Percentiles rank a stretch among this genome's conserved stretches.
These are phyloP conservation scores for Heliconius charithonia DNA, from an alignment of 2,888 invertebrate genomes.

Conservation along the genomic window DNA sequence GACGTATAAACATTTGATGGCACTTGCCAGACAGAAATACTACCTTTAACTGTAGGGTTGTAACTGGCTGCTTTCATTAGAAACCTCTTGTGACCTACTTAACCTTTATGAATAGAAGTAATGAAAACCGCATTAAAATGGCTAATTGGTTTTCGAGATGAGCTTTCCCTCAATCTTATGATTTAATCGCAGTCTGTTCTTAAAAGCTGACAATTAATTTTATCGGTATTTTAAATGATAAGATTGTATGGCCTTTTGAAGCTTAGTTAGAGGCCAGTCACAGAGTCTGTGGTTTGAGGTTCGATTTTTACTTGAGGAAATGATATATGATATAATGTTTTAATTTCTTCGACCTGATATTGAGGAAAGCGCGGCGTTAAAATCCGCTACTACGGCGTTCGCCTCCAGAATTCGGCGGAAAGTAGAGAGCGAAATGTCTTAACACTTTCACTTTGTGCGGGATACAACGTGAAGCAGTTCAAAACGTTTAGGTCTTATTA, in stretches of 20 bases:
- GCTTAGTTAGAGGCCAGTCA: not conserved
- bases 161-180: conserved; percentile 42
- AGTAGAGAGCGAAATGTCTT: no score
- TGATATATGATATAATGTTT: no score
- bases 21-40: conserved; percentile 26
- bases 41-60: conserved; percentile 32
- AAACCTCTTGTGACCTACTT: conserved; percentile 38
- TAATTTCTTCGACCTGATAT: no score
- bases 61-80: conserved; percentile 40
- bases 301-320: no score
- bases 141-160: conserved; percentile 45
- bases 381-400: no score
- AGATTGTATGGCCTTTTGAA: conserved; percentile 13
- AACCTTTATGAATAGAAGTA: conserved; percentile 43
- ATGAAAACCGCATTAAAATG: conserved; percentile 46
- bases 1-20: conserved; percentile 26
- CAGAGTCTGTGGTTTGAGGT: no score
- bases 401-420: no score
- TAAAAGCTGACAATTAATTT: conserved; percentile 44
- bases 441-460: no score
- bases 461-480: no score
- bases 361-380: no score
- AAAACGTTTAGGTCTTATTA: not conserved
- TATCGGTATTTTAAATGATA: conserved; percentile 32
- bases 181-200: conserved; percentile 44